These are phyloP conservation scores for Danionella dracula DNA, from an alignment of 2,797 vertebrate species.

Conservation along the genomic window DNA sequence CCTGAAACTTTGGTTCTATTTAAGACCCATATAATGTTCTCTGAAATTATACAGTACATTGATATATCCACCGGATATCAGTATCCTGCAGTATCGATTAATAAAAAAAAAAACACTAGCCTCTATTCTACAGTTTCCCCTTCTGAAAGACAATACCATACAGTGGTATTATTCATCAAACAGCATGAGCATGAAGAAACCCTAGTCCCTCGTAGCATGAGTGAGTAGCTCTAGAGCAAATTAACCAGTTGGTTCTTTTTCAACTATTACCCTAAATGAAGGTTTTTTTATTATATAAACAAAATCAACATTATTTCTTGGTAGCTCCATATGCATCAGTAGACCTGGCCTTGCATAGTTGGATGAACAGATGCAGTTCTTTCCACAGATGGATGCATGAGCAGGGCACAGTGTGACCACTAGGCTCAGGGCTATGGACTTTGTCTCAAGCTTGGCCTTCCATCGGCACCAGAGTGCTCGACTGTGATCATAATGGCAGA, in stretches of 20 bases:
- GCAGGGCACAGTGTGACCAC: conserved; percentile 71
- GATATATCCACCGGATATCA: conserved; percentile 32
- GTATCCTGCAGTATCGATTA: conserved; percentile 16
- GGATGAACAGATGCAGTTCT: conserved; percentile 68
- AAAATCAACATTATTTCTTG: no score
- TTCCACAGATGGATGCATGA: conserved; percentile 76
- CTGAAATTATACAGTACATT: conserved; percentile 8
- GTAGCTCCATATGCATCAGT: conserved; percentile 75
- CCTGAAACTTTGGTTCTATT: conserved; percentile 2
- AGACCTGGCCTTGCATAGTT: conserved; percentile 62
- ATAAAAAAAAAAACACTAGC: not conserved
- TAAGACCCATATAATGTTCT: conserved; percentile 18
- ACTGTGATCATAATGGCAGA: conserved; percentile 41
- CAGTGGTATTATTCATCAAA: conserved; percentile 23
- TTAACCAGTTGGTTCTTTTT: conserved; percentile 38
- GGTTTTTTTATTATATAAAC: no score
- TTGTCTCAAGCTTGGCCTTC: conserved; percentile 64
- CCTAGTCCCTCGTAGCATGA: not conserved
- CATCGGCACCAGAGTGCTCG: conserved; percentile 56
- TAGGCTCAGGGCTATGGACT: conserved; percentile 65
- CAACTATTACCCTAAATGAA: no score
- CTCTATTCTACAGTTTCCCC: not conserved
- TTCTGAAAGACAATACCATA: conserved; percentile 8
- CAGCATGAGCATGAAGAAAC: conserved; percentile 4
- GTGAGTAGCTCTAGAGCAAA: not conserved